Base-by-base conservation (phyloP, 2,113 vertebrate genomes). In the Bombycilla garrulus region DNA sequence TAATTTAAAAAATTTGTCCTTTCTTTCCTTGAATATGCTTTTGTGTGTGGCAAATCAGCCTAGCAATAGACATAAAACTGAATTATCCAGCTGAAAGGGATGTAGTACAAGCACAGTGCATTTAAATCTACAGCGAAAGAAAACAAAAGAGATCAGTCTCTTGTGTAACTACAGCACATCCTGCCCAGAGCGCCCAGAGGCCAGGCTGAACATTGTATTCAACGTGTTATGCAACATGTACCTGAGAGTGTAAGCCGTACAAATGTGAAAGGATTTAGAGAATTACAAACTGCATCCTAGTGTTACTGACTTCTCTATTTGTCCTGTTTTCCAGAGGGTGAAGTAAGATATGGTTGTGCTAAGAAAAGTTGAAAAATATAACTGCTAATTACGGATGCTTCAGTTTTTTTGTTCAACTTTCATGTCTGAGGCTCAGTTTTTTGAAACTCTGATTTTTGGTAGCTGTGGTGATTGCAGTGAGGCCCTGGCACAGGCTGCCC, bases 201-300 rank as follows among this genome's bases (percentile, higher is more conserved):
- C 51, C 29, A 13, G 44, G 48, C 54, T 70, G 81, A 36, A 17
- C n/a, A n/a, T n/a, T n/a, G n/a, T n/a, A n/a, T n/a, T n/a, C n/a
- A n/a, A n/a, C 9, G 1, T 33, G 8, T 17, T 20, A 2, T 29
- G 42, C n/a, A 40, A 2, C 13, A 6, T 5, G 10, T 11, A 14
- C 33, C 64, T 9, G 29, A 38, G 25, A 20, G 26, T 44, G 14
- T 13, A 10, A 9, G 6, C 31, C 77, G 42, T 33, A 57, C 50
- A 57, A 18, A 48, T 10, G 26, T 35, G 56, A 62, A 33, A 33
- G 50, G 36, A 54, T 77, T 80, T 31, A 51, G 57, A 47, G 42
- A 33, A 26, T 40, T 47, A 19, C 64, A 40, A 54, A 21, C 35
- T 35, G 22, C 42, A 65, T 48, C 54, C 65, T 33, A 2, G 9